Evolutionary conservation across 2,797 vertebrate species (phyloP), one percentile per base, ranked within the genome.

Genomic region (Acrocephalus scirpaceus): DNA sequence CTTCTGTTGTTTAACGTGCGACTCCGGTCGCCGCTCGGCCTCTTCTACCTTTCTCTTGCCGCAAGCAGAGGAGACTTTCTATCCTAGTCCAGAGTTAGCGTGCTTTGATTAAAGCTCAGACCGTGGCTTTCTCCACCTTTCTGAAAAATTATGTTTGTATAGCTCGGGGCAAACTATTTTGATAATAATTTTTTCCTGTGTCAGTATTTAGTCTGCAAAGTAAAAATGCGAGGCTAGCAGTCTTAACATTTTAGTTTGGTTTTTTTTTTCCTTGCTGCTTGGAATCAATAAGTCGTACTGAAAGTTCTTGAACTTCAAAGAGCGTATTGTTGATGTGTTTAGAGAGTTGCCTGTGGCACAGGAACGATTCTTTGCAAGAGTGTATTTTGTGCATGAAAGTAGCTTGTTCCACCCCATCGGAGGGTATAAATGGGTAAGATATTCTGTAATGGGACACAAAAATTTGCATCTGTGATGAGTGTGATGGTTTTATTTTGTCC

Each of bases 61-160:
- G 26, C 65, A 30, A 72, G 56, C 81, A 3, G 56, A 53, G 57
- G 16, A 50, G 61, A 20, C 30, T 73, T 51, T 47, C 30, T n/a
- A 0, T 40, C 17, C 16, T 64, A 7, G 34, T 13, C 30, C 29
- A 1, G 71, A 50, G 26, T 21, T 64, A 6, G 19, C 3, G 11
- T 44, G 30, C 23, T 56, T 27, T 32, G 51, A 5, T 36, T 84
- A 38, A 48, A 26, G n/a, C 23, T n/a, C 40, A 16, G 25, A 16
- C 29, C 3, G 11, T 18, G 66, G 26, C 11, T 58, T 77, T 56
- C 36, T 81, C 11, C 7, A 9, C 9, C 17, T 1, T 51, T 51
- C 5, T 10, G 66, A 51, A 65, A 32, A 86, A 66, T 38, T 30
- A 61, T 81, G 64, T 57, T 65, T 36, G 3, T 34, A 0, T 44